Evolutionary conservation across 2,797 vertebrate genomes (phyloP), one percentile per base, ranked within the genome.

Genomic region (Falco berigora): DNA sequence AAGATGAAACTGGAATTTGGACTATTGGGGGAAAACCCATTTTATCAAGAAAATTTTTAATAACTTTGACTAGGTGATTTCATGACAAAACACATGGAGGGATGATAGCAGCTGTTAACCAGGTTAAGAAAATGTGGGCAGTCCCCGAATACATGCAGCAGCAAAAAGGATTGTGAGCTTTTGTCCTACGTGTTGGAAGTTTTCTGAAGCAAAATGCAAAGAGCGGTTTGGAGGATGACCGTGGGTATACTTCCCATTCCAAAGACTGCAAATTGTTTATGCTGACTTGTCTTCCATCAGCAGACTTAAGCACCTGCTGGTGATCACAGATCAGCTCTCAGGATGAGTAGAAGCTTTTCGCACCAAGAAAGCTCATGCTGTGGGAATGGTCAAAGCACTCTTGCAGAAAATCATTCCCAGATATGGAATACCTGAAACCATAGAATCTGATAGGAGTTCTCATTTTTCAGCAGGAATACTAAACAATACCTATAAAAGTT

Each of bases 321-420:
- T 72, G 49, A 49, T 42, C 15, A 6, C 5, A 20, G 23, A 22
- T 64, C 46, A 58, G 25, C 44, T 49, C 28, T 40, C 18, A 49
- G 53, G 34, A 40, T 9, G 3, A 15, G 23, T 68, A 58, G 34
- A 58, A 68, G 22, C 18, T 53, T 82, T 75, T 68, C 17, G 17
- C 25, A 47, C 14, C 47, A 47, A 14, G n/a, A 59, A 74, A 59
- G 28, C 38, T 58, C 28, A 46, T n/a, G 47, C 13, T 34, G 56
- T 6, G 2, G 40, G 40, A 68, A 3, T 18, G 27, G 13, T 13
- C 47, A 71, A 64, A 87, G 25, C 6, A 5, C 13, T 34, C 0
- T 4, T 38, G 16, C 0, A 0, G 22, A 14, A 79, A 83, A 61
- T 66, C 5, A n/a, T 66, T 75, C 22, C 10, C 14, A 63, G 23